Evolutionary conservation across 2,113 vertebrate genomes (phyloP).

Genomic region (Ophthalmolycus amberensis): DNA sequence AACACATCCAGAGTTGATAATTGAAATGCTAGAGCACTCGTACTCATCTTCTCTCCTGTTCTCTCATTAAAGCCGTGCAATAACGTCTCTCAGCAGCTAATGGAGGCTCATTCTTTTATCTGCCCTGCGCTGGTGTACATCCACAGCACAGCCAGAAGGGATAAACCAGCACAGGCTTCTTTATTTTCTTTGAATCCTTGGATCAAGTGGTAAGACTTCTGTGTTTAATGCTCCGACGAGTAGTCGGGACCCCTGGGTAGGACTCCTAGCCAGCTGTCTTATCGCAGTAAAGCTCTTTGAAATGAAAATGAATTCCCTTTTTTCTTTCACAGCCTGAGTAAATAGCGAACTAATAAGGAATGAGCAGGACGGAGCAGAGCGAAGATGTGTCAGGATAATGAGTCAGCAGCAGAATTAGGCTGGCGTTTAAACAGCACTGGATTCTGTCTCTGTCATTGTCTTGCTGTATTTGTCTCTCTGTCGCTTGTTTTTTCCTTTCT

Average conservation of each 20-base stretch:
- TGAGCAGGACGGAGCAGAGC: conserved; percentile 38
- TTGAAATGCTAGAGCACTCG: conserved; percentile 41
- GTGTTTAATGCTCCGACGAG: conserved; percentile 57
- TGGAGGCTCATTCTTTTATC: conserved; percentile 52
- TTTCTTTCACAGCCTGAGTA: conserved; percentile 52
- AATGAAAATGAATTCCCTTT: conserved; percentile 66
- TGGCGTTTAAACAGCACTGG: conserved; percentile 23
- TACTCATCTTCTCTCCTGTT: conserved; percentile 39
- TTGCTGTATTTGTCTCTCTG: conserved; percentile 14
- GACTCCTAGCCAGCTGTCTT: conserved; percentile 54
- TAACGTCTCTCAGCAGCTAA: conserved; percentile 50
- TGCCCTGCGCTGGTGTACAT: conserved; percentile 47
- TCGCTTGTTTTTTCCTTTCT: background rate
- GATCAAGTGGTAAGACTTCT: conserved; percentile 69
- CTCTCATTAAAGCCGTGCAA: conserved; percentile 54
- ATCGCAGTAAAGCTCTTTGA: conserved; percentile 60
- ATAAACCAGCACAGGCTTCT: conserved; percentile 53
- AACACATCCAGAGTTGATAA: conserved; percentile 50
- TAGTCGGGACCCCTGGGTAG: conserved; percentile 64
- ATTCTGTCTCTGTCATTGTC: conserved; percentile 18
- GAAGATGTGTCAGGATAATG: conserved; percentile 43
- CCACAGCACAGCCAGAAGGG: conserved; percentile 51
- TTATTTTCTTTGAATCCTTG: conserved; percentile 68
- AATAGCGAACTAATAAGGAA: conserved; percentile 63
- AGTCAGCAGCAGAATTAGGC: conserved; percentile 34